Base-by-base conservation (phyloP, 2,113 vertebrate species). In the Pollimyrus isidori region DNA sequence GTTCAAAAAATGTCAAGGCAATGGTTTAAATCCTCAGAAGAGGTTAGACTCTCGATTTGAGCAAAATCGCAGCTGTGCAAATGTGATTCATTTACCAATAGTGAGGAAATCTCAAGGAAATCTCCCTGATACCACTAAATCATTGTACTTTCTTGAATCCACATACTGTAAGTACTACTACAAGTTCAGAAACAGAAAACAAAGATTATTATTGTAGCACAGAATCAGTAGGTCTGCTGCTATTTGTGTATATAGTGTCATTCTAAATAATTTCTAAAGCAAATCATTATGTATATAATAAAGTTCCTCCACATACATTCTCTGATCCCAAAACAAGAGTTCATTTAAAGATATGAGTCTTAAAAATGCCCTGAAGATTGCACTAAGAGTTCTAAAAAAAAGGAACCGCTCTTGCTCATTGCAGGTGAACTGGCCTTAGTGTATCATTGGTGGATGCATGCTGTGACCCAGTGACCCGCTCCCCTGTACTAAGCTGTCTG, bases 381-480 rank as follows among this genome's bases (percentile, higher is more conserved):
- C 52, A 53, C 52, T 53, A 53, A 52, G 50, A 52, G 50, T 42
- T 82, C 76, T 13, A 82, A 35, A 45, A 21, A 19, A 82, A 82
- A 35, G 15, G 39, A 82, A 42, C 35, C 7, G 19, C 35, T 39
- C 15, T 42, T 39, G 35, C 30, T 2, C 35, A 82, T 2, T 82
- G 39, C 13, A 82, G 13, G 5, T 82, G 39, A 42, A 42, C 76
- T 39, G 35, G 39, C 35, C 7, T 42, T 80, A 7, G 17, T 42
- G 17, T 42, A 45, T 39, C 42, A 82, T 17, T 82, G 15, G 35
- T 45, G 76, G 35, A 82, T 82, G 39, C 19, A 42, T 39, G 4
- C 69, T 88, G 88, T 93, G 92, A 93, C 91, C 90, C 35, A 93
- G 88, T 93, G 92, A 93, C 90, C 91, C 62, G 50, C 90, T 91